Conservation (phyloP, 2,888 invertebrate species). For the Esperia sulphurella region DNA sequence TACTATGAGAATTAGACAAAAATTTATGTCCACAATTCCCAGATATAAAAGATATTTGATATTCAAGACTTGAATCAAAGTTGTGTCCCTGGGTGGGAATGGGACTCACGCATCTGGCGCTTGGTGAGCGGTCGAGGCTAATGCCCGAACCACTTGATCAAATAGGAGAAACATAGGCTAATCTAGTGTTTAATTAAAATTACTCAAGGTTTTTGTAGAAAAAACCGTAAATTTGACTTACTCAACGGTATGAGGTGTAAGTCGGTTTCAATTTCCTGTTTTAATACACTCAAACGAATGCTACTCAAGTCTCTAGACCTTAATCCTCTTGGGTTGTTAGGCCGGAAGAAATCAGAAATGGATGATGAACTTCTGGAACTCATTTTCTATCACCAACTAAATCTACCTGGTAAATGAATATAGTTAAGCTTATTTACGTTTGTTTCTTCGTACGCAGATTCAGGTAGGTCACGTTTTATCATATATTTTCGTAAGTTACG, state of each 20-base stretch:
- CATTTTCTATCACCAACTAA: constrained; percentile 27
- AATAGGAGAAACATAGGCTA: too few species aligned
- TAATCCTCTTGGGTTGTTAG: constrained; percentile 52
- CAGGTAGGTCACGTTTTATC: background rate
- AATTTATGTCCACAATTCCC: too few species aligned
- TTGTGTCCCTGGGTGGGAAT: too few species aligned
- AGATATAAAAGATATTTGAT: too few species aligned
- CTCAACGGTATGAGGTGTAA: constrained; percentile 69
- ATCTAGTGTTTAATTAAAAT: too few species aligned
- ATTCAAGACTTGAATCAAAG: too few species aligned
- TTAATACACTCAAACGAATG: constrained; percentile 75
- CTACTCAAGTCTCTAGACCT: constrained; percentile 53
- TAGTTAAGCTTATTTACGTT: background rate
- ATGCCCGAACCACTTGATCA: too few species aligned
- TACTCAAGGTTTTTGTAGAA: too few species aligned
- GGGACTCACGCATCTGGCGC: too few species aligned
- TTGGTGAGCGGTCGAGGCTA: too few species aligned
- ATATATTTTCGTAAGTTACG: background rate
- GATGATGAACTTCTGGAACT: constrained; percentile 48
- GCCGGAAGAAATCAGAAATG: constrained; percentile 62
- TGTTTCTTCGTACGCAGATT: background rate
- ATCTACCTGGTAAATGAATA: too few species aligned
- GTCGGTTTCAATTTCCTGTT: constrained; percentile 79
- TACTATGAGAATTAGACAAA: too few species aligned
- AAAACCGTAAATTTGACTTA: constrained; percentile 30